Evolutionary conservation across 2,888 invertebrate species (phyloP), one percentile per base, ranked within the genome.

Genomic region (Sclerodermus sp.): DNA sequence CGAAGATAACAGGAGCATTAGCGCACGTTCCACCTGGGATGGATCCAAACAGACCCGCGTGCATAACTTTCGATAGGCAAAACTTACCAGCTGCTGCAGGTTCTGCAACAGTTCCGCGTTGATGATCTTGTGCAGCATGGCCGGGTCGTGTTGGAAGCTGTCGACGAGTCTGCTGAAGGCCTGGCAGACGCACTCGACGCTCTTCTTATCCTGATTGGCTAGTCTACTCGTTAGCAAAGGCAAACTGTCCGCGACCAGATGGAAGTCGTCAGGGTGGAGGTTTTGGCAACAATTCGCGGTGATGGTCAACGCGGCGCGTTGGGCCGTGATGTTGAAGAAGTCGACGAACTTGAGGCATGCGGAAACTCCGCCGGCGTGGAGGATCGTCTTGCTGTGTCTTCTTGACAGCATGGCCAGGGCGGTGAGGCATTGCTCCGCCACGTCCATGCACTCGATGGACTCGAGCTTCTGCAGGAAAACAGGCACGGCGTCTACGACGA

Each of bases 361-460:
- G 4, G 94, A 89, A 2, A 99, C 96, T 29, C 98, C 98, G 62
- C 93, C 88, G 57, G 95, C 94, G 79, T 93, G 92, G 54, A 99
- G 81, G 63, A 99, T 98, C 37, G 95, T 88, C 81, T 98, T 99
- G 70, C 96, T 94, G 80, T 99, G 99, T 52, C 97, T 84, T 12
- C 96, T 84, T 0, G 97, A 98, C 44, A 99, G 83, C 89, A 97
- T 97, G 76, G 99, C 98, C 37, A 99, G 82, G 1, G 98, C 98
- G 4, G 97, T 96, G 55, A 99, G 84, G 62, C 96, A 93, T 81
- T 99, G 98, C 79, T 99, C 99, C 2, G 99, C 99, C 15, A 99
- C 98, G 80, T 99, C 99, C 94, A 99, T 98, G 78, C 98, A 99
- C 65, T 97, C 97, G 68, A 98, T 99, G 17, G 94, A 92, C 81